Base-by-base conservation (phyloP, 2,888 invertebrate species). In the Sceliomorpha sp. region DNA sequence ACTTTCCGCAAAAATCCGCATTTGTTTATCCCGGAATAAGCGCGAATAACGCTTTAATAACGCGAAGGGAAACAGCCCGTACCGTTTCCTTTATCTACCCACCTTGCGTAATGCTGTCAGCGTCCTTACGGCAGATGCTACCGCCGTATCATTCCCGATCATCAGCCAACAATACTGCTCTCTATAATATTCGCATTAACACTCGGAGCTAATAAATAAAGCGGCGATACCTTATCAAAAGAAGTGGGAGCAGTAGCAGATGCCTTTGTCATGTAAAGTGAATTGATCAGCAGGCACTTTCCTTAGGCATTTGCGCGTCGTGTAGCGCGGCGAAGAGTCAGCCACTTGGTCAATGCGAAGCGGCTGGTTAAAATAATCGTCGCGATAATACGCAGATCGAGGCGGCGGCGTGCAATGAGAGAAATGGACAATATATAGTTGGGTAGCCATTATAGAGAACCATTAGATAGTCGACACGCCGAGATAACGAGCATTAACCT, bases 401-500 rank as follows among this genome's bases (percentile, higher is more conserved):
- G 59, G 63, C 56, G 73, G 63, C 62, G 34, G 72, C 51, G 76
- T 51, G 79, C 80, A 77, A 78, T 80, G 79, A 81, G 82, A 82
- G 83, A 84, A 86, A 83, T 80, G 80, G 82, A 82, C 83, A 81
- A 86, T 86, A 83, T 83, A 86, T 86, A 80, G 85, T 80, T 76
- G 82, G 78, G 66, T 74, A 76, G 80, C 87, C 87, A 87, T 88
- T 88, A 87, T 81, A 76, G 77, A 71, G 79, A 82, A 79, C 85
- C 87, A 87, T 88, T 87, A 87, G 87, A 87, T 85, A 87, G 87
- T 85, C 84, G 85, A 85, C 84, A 82, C 84, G 82, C 85, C 82
- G 84, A 83, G 87, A 87, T 88, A 88, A 87, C 87, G 87, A 86
- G 86, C 86, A 87, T 87, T 88, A 87, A 84, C 82, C 84, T 73